phyloP scores from a whole-genome alignment of 2,888 invertebrate genomes.

The Lepidochrysops patricia region DNA sequence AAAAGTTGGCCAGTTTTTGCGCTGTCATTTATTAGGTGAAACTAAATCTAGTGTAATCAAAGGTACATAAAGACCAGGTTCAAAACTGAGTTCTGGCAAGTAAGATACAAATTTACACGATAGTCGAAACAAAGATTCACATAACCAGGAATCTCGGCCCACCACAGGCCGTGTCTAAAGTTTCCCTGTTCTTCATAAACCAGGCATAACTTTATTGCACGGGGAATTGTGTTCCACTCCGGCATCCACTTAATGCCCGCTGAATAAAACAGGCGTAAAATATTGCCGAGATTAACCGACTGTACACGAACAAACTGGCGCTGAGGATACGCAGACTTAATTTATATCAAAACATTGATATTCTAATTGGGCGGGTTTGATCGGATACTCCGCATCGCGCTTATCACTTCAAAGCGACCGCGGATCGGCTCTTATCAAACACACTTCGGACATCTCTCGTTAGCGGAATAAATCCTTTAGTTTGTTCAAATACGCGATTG shows the following conservation, averaged over 20 bases:
- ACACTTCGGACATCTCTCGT: slow-evolving; percentile 1
- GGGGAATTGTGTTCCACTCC: background rate
- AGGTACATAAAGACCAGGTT: background rate
- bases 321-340: background rate
- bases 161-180: background rate
- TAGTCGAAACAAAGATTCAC: background rate
- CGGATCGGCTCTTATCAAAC: background rate
- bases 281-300: background rate
- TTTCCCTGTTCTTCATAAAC: background rate
- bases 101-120: background rate
- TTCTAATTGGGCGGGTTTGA: slow-evolving; percentile 5
- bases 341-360: slow-evolving; percentile 4
- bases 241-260: background rate
- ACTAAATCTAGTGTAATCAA: too few relatives aligned
- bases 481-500: background rate
- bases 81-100: background rate
- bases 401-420: slow-evolving; percentile 2
- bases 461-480: slow-evolving; percentile 1
- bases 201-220: background rate
- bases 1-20: too few relatives aligned
- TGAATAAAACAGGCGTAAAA: background rate
- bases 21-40: too few relatives aligned
- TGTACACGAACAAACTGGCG: background rate
- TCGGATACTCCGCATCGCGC: background rate
- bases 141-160: background rate